Evolutionary conservation across 2,888 invertebrate genomes (phyloP).

Genomic region (Smittia aterrima): DNA sequence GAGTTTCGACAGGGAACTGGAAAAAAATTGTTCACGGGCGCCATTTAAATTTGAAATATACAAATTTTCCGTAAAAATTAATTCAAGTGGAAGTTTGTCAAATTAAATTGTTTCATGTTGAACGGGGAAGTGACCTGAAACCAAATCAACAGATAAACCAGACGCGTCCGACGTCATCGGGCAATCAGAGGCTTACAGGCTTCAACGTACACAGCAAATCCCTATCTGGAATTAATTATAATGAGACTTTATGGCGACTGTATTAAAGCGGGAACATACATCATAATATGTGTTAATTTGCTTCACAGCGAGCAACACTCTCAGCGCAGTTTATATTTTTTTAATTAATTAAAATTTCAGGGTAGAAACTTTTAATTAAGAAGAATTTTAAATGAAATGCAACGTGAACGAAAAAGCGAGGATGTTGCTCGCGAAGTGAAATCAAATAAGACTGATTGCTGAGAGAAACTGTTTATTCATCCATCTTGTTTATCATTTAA

Average conservation of each 20-base stretch:
- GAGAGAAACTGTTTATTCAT: no score
- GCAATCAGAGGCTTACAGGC: neutral
- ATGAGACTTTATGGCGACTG: slow-evolving; percentile 24
- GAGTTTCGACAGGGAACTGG: neutral
- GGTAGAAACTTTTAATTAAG: slow-evolving; percentile 16
- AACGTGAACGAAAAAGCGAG: no score
- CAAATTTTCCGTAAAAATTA: no score
- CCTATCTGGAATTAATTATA: slow-evolving; percentile 25
- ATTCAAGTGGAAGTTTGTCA: neutral
- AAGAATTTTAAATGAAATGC: neutral
- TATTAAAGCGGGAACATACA: neutral
- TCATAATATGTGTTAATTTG: slow-evolving; percentile 38
- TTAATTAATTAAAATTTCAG: slow-evolving; percentile 28
- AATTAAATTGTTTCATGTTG: neutral
- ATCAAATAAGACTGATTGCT: neutral
- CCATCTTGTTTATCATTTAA: no score
- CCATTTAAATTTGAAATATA: no score
- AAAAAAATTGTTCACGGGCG: neutral
- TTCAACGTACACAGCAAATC: neutral
- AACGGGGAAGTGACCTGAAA: no score
- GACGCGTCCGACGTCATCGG: no score
- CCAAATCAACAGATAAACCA: no score
- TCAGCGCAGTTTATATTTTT: neutral
- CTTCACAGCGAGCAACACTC: neutral
- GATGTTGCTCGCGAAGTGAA: neutral